Conservation (phyloP, 2,797 vertebrate species). For the Nannoperca australis region DNA sequence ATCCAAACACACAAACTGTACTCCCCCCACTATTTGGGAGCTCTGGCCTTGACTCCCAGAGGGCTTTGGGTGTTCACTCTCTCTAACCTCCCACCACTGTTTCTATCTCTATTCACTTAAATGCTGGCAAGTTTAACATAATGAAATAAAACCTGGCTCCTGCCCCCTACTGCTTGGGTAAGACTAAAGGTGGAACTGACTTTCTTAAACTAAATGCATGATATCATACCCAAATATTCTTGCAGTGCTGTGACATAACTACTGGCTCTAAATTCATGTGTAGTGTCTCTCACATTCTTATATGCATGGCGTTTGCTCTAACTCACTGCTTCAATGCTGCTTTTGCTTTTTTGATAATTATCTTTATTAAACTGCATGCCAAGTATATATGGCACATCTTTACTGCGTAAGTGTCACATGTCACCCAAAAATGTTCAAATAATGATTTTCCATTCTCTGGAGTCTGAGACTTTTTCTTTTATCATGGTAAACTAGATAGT, state of each 20-base stretch:
- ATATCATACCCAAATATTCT: conserved; percentile 9
- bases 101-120: conserved; percentile 90
- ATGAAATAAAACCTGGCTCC: conserved; percentile 88
- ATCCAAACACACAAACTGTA: conserved; percentile 10
- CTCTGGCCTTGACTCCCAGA: conserved; percentile 85
- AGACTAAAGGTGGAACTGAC: conserved; percentile 78
- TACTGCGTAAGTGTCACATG: neutral
- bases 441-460: neutral
- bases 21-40: conserved; percentile 28
- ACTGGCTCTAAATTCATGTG: conserved; percentile 11
- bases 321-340: conserved; percentile 40
- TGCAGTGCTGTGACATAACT: conserved; percentile 55
- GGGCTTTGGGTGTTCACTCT: conserved; percentile 80
- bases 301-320: conserved; percentile 64
- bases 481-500: neutral
- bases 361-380: conserved; percentile 54
- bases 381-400: neutral
- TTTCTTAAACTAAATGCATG: conserved; percentile 72
- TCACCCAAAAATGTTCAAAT: neutral
- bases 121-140: conserved; percentile 96
- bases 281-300: conserved; percentile 5
- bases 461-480: neutral
- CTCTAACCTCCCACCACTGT: conserved; percentile 91
- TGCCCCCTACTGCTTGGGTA: conserved; percentile 95
- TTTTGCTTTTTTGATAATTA: conserved; percentile 25